These are phyloP conservation scores for Luscinia megarhynchos DNA, from an alignment of 2,797 vertebrate species.

Conservation along the genomic window DNA sequence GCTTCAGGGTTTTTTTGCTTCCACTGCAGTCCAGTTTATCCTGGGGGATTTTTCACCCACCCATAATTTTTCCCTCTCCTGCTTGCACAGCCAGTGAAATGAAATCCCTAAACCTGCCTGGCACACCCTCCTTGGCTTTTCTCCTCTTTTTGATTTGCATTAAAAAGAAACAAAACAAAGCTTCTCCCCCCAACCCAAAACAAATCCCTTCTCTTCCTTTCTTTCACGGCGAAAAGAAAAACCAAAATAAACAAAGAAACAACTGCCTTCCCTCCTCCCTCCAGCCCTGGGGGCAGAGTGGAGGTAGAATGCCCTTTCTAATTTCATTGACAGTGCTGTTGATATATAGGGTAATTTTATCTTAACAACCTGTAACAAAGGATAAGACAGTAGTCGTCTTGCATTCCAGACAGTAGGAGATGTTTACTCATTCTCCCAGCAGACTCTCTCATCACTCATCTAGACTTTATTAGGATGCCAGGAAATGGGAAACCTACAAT, in stretches of 20 bases:
- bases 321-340: slow-evolving; percentile 71
- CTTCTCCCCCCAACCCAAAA: neutral
- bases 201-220: neutral
- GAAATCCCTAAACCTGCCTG: neutral
- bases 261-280: neutral
- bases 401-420: slow-evolving; percentile 73
- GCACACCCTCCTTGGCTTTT: neutral
- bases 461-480: slow-evolving; percentile 69
- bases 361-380: slow-evolving; percentile 73
- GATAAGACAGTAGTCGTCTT: slow-evolving; percentile 67
- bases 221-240: neutral
- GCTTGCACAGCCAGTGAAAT: neutral
- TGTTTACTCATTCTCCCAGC: slow-evolving; percentile 70
- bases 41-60: neutral
- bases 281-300: neutral
- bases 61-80: neutral
- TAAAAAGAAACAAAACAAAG: neutral
- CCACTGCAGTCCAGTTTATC: neutral
- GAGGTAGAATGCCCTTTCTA: slow-evolving; percentile 69
- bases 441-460: slow-evolving; percentile 70
- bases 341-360: slow-evolving; percentile 77
- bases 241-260: slow-evolving; percentile 41
- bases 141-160: neutral
- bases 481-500: slow-evolving; percentile 69
- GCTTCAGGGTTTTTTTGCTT: neutral